Percentiles rank a stretch among this genome's conserved stretches.
Conservation (phyloP, 2,113 vertebrate genomes). For the Bothrops jararaca region DNA sequence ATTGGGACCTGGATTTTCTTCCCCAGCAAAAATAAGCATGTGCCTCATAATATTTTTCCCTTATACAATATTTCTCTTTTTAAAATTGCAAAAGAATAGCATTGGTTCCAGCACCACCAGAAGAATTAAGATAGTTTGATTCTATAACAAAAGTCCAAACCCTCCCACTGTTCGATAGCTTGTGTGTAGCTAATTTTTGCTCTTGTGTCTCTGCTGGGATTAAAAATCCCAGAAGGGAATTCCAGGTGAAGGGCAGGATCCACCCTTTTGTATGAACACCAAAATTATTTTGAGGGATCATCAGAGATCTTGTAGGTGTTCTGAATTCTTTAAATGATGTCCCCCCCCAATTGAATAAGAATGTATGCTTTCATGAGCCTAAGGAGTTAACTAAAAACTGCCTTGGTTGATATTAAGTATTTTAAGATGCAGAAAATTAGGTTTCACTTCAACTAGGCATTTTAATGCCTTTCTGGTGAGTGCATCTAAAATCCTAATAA, state of each 20-base stretch:
- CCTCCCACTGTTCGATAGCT: neutral
- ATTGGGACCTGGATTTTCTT: neutral
- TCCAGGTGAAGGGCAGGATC: neutral
- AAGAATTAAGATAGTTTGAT: neutral
- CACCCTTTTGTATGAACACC: neutral
- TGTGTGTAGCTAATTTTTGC: neutral
- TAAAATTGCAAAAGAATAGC: neutral
- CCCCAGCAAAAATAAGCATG: neutral
- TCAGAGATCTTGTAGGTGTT: neutral
- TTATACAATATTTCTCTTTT: neutral
- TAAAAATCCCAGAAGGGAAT: neutral
- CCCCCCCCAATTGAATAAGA: neutral
- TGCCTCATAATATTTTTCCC: neutral
- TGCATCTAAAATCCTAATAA: neutral
- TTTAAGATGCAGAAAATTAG: neutral
- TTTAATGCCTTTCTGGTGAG: neutral
- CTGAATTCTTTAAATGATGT: neutral
- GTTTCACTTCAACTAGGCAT: neutral
- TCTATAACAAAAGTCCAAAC: neutral
- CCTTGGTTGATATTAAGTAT: neutral
- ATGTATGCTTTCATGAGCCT: neutral
- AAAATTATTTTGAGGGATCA: no score
- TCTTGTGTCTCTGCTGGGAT: neutral
- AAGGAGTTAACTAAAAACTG: neutral
- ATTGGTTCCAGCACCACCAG: neutral